Evolutionary conservation across 1,140 invertebrate species (phyloP), one percentile per base, ranked within the genome.

Genomic region (Pseudomyrmex cubaensis): DNA sequence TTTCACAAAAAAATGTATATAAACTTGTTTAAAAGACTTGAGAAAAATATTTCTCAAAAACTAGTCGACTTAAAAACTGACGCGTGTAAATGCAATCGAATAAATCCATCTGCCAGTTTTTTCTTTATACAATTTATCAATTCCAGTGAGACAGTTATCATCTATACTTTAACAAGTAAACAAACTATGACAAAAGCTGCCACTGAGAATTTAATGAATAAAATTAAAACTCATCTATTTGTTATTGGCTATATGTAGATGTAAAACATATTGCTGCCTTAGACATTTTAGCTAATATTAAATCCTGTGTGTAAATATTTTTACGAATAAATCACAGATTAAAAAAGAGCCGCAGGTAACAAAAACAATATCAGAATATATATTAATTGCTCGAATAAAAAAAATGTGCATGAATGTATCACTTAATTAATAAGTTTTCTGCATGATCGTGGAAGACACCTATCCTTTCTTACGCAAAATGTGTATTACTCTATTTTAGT

Each of bases 271-370:
- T 78, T 67, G 46, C 17, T 57, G 66, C 59, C 12, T 15, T 15
- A 72, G 20, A 9, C 66, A 67, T 50, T 67, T 56, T 15, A 25
- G 66, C 8, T 62, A 25, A 13, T 35, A 56, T n/a, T 66, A 25
- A 66, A 78, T 57, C 20, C 3, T 15, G 12, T 17, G 50, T 66
- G 50, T 66, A 35, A 76, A 76, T 4, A 67, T 57, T 70, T 78
- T 10, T 70, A 72, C 3, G 8, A 80, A 50, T 80, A 59, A 72
- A 78, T 78, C 64, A 78, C 54, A 78, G 64, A 46, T 66, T 78
- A 78, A 78, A 69, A 13, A 59, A 20, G 22, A 25, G 7, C 35
- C 56, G 76, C 20, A 17, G 2, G 20, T 17, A 2, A 70, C n/a
- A 12, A 48, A 50, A 80, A 56, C 48, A 22, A 15, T 52, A 1